Conservation (phyloP, 2,888 invertebrate species). For the Euzetes globulus region DNA sequence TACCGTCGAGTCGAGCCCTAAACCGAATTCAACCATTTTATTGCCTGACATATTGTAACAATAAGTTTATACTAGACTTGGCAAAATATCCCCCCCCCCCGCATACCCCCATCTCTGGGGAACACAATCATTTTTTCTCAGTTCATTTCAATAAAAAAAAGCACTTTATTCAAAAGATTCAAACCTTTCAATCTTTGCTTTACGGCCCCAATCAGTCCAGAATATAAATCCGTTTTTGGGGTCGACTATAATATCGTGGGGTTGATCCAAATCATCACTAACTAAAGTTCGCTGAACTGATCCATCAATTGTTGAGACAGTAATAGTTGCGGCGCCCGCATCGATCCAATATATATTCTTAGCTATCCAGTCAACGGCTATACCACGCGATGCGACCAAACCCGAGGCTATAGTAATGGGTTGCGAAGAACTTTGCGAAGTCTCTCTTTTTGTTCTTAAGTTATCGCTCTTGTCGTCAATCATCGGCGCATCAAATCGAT, state of each 20-base stretch:
- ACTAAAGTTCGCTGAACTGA: slow-evolving; percentile 66
- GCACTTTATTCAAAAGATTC: no score
- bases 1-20: slow-evolving; percentile 76
- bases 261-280: slow-evolving; percentile 57
- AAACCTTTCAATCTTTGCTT: slow-evolving; percentile 78
- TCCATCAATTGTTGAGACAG: slow-evolving; percentile 69
- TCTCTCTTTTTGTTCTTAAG: slow-evolving; percentile 34
- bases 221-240: slow-evolving; percentile 58
- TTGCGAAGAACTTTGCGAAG: neutral
- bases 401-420: slow-evolving; percentile 46
- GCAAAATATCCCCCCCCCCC: no score
- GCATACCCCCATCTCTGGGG: no score
- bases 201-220: slow-evolving; percentile 84
- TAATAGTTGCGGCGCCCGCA: slow-evolving; percentile 67
- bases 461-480: neutral
- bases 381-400: slow-evolving; percentile 62
- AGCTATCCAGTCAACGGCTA: slow-evolving; percentile 72
- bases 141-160: no score
- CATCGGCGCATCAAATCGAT: slow-evolving; percentile 34
- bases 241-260: slow-evolving; percentile 60
- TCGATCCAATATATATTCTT: slow-evolving; percentile 84
- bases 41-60: no score
- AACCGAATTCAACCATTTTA: no score
- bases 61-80: no score
- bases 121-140: no score